Conservation (phyloP, 2,797 vertebrate species). For the Danio jaintianensis region DNA sequence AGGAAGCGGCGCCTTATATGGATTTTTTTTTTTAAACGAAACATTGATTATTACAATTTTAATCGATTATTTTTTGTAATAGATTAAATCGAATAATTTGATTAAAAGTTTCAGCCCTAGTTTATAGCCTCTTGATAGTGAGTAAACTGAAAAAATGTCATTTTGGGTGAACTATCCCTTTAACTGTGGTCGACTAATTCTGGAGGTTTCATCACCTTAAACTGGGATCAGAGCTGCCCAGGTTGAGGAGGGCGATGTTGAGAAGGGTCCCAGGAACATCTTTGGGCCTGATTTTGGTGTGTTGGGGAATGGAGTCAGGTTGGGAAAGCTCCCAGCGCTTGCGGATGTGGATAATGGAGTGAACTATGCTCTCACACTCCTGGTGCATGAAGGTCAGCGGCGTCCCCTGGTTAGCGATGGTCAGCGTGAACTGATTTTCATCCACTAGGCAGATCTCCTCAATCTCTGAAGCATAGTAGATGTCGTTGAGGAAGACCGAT, state of each 20-base stretch:
- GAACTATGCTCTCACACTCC: constrained; percentile 96
- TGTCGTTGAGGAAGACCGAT: constrained; percentile 94
- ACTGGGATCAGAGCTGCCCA: constrained; percentile 97
- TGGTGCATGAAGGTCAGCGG: constrained; percentile 99
- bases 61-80: too few species aligned
- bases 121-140: too few species aligned
- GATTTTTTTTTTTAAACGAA: too few species aligned
- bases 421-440: constrained; percentile 97
- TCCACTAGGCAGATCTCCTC: constrained; percentile 98
- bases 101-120: too few species aligned
- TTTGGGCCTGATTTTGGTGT: constrained; percentile 97
- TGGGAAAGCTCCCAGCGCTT: constrained; percentile 97
- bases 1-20: too few species aligned
- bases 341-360: constrained; percentile 97
- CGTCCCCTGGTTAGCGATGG: constrained; percentile 98
- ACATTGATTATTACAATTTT: too few species aligned
- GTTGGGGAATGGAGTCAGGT: constrained; percentile 96
- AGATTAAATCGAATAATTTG: too few species aligned
- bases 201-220: constrained; percentile 81
- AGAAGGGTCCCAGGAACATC: constrained; percentile 95
- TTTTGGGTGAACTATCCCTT: too few species aligned
- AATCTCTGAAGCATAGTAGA: constrained; percentile 97
- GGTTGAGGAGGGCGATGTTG: constrained; percentile 95
- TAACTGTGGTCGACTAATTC: background rate
- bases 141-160: too few species aligned